A percentile compares a stretch with the other conserved stretches of the same genome.
Conservation (phyloP, 2,113 vertebrate species). For the Gopherus flavomarginatus region DNA sequence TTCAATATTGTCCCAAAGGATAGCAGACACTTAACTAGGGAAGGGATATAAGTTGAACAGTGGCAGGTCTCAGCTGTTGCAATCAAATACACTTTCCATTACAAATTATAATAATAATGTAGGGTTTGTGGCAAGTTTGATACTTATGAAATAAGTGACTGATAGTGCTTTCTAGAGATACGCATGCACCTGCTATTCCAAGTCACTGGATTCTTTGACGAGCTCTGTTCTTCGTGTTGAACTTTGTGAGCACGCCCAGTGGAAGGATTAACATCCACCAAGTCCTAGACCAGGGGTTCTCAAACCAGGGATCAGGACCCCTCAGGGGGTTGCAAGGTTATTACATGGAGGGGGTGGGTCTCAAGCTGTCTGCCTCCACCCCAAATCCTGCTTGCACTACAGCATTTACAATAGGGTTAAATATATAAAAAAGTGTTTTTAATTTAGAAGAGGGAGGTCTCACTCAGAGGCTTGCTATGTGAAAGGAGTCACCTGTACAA, state of each 20-base stretch:
- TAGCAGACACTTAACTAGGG: background rate
- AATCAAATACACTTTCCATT: background rate
- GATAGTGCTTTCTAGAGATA: background rate
- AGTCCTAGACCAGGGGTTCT: background rate
- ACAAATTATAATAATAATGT: background rate
- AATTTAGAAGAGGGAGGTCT: no score
- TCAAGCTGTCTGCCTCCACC: no score
- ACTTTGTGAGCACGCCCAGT: background rate
- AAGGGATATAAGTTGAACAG: accelerated
- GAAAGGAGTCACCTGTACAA: no score
- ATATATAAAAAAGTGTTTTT: no score
- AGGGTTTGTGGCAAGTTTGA: background rate
- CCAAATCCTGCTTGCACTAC: no score
- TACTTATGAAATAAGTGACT: background rate
- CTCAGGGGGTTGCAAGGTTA: no score
- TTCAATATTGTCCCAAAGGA: no score
- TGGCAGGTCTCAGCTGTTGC: background rate
- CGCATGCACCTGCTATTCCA: background rate
- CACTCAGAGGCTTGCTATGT: no score
- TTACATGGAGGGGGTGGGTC: no score
- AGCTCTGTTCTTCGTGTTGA: background rate
- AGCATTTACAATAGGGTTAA: no score
- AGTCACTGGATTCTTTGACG: background rate
- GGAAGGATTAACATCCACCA: background rate
- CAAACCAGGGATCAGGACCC: no score